Base-by-base conservation (phyloP, 2,113 vertebrate species). In the Leptobrachium ailaonicum region DNA sequence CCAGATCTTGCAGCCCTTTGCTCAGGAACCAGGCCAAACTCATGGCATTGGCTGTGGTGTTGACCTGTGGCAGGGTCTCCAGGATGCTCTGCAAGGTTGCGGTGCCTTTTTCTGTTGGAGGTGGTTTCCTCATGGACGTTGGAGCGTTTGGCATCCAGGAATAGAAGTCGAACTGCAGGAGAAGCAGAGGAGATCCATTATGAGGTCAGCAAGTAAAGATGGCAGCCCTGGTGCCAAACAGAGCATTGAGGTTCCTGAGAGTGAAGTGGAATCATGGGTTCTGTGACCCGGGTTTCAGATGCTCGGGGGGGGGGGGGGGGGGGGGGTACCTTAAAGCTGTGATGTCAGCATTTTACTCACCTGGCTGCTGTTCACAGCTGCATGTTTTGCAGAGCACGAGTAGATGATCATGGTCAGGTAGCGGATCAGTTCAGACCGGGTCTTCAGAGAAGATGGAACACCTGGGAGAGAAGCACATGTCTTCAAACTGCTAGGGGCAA, bases 361-460 rank as follows among this genome's bases (percentile, higher is more conserved):
- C 93, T 95, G 94, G 45, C 94, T 94, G 50, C 92, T 92, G 88
- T 96, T 95, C 62, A 95, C 90, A 0, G 92, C 93, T 0, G 94
- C 84, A 1, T 96, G 94, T 14, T 91, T 88, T 20, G 91, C 92
- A 0, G 95, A 94, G 66, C 90, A 89, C 79, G 85, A 90, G 76
- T 89, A 96, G 69, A 96, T 90, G 78, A 95, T 75, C 85, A 91
- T 90, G 41, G 94, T 94, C 78, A 95, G 74, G 2, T 93, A 95
- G 20, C 90, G 89, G 40, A 86, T 87, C 41, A 94, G 76, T 73
- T 94, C 91, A 0, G 84, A 84, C 64, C 83, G 87, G 0, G 90
- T 90, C 10, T 83, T 73, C 63, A 95, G 85, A 4, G 82, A 83
- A 12, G 79, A 87, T 41, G 94, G 94, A 70, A 93, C 89, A 11